Evolutionary conservation across 2,113 vertebrate genomes (phyloP), one percentile per base, ranked within the genome.

Genomic region (Etheostoma spectabile): DNA sequence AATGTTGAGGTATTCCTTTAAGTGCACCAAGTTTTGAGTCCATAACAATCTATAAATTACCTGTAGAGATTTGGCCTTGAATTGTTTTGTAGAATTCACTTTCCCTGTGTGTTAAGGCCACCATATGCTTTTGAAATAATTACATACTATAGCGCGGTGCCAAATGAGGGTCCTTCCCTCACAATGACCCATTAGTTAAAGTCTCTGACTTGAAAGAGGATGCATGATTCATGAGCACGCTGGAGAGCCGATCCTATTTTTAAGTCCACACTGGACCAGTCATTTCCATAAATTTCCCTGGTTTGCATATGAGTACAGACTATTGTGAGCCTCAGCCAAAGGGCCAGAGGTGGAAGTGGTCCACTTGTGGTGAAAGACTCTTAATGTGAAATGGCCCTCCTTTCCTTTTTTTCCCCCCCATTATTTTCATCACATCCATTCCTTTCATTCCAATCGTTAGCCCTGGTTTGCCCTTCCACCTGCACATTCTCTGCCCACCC

Each of bases 201-300:
- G 68, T 75, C 86, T 83, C 61, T 30, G 73, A 77, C 77, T 88
- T 82, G 48, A 80, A 86, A 86, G 78, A 42, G 51, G 61, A 87
- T 88, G 73, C 85, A 89, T 91, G 87, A 89, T 88, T 85, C 80
- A 91, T 90, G 77, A 90, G 83, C 33, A 10, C 46, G 81, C 73
- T 77, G 46, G 69, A 82, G 69, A 86, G 80, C 74, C 6, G 10
- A 74, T 82, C 76, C 86, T 83, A 79, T 90, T 89, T 92, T 85
- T 71, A 85, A 88, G 79, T 86, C 81, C 69, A 85, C 79, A 42
- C 81, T 74, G 83, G 85, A 83, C 80, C 64, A 61, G 74, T 61
- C 78, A 88, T 91, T 88, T 89, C 76, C 89, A 92, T 89, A 87
- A 84, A 86, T 89, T 80, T 85, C 21, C 30, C 62, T 79, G 66